phyloP scores from a whole-genome alignment of 2,113 vertebrate species.

The Rynchops niger region DNA sequence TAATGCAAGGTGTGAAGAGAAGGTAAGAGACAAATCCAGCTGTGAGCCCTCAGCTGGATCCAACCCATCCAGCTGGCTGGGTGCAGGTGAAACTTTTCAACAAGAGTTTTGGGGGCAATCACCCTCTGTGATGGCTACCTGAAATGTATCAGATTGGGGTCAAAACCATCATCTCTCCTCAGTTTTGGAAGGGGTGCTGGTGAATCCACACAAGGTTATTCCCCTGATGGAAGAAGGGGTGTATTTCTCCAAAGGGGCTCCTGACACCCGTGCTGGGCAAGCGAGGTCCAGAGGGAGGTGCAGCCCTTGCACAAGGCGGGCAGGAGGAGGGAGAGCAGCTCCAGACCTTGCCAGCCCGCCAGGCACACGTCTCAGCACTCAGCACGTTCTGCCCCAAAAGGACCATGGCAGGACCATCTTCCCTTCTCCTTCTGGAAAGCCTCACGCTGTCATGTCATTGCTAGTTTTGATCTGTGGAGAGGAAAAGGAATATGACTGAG shows the following conservation, averaged over 20 bases:
- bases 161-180: background rate
- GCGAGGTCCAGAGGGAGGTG: background rate
- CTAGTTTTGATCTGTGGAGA: background rate
- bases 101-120: background rate
- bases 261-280: background rate
- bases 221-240: background rate
- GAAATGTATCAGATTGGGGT: background rate
- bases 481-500: background rate
- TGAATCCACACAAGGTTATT: background rate
- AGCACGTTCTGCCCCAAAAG: background rate
- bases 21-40: background rate
- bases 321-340: background rate
- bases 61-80: too few relatives aligned
- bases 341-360: background rate
- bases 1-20: background rate
- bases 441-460: accelerated
- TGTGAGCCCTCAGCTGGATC: background rate
- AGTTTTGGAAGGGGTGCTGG: background rate
- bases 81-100: background rate
- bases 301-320: background rate
- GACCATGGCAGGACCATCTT: background rate
- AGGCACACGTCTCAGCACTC: background rate
- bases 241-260: background rate
- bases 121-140: accelerated
- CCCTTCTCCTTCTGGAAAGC: background rate